A percentile compares a stretch with the other conserved stretches of the same genome.
These are phyloP conservation scores for Paracentrotus lividus DNA, from an alignment of 53 echinoderm and acorn worm genomes.

Conservation along the genomic window DNA sequence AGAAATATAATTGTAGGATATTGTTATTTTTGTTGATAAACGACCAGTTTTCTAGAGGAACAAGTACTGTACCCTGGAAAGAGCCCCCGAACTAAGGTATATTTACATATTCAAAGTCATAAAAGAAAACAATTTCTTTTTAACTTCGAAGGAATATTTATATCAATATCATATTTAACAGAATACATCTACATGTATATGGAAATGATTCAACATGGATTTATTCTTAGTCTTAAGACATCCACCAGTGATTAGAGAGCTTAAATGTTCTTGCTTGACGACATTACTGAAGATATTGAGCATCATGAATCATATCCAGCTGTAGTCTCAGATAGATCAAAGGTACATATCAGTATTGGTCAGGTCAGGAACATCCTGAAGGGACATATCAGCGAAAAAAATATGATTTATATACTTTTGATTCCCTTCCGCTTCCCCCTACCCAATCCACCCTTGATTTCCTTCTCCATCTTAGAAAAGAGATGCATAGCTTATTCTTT, in stretches of 20 bases:
- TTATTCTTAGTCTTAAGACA: background rate
- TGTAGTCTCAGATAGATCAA: conserved; percentile 25
- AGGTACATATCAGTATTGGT: background rate
- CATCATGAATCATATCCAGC: conserved; percentile 1
- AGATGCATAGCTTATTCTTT: too few species aligned
- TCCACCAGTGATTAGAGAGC: conserved; percentile 19
- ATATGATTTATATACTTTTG: too few species aligned
- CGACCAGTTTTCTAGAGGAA: background rate
- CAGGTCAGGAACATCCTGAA: background rate
- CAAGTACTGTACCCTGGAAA: background rate
- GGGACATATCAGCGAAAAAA: too few species aligned
- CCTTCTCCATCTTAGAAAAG: too few species aligned
- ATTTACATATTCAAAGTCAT: background rate
- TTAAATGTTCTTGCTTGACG: background rate
- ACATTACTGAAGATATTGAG: background rate
- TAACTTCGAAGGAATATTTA: background rate
- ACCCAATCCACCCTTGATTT: background rate
- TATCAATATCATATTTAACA: too few species aligned
- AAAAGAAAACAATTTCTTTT: background rate
- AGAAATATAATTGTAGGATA: background rate
- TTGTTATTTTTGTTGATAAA: too few species aligned
- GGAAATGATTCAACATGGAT: background rate
- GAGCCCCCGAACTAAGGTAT: background rate
- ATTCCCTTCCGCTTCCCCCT: background rate
- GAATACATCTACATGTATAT: too few species aligned